Evolutionary conservation across 2,113 vertebrate species (phyloP), one percentile per base, ranked within the genome.

Genomic region (Malaclemys terrapin): DNA sequence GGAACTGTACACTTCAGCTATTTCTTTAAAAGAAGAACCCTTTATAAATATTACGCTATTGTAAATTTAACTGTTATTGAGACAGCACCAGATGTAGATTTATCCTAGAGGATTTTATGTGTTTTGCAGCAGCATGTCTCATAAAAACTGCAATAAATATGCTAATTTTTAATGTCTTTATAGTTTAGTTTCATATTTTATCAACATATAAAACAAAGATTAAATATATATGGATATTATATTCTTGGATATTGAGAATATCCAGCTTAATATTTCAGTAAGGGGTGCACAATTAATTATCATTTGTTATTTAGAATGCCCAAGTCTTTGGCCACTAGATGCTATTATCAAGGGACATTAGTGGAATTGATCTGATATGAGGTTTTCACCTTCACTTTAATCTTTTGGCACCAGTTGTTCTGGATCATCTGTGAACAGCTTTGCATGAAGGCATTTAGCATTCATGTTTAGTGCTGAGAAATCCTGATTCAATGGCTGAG

Each of bases 141-240:
- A 97, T 97, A 98, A 98, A 97, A 98, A 84, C 13, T 52, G 89
- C 87, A 98, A 97, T 97, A 97, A 98, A 96, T 96, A 97, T 98
- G 97, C 89, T 96, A 97, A 97, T 97, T 96, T 95, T 93, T 93
- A 96, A 96, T 90, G 95, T 94, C 79, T 95, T 97, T 94, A 90
- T 97, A 65, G 29, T 97, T 97, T 80, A 93, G 84, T 91, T 96
- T 96, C 92, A 93, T 97, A 94, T 93, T 97, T 97, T 96, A 96
- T 96, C 92, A 97, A 96, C 88, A 95, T 97, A 95, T 97, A 97
- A 97, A 97, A 91, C 93, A 95, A 97, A 97, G 87, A 97, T 95
- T 97, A 96, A 93, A 97, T 89, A 84, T 90, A 84, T 96, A 85
- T 88, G 45, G 80, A 87, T 94, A 97, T 95, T 93, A 72, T 95